phyloP scores from a whole-genome alignment of 2,113 vertebrate genomes.

The Chloropsis cyanopogon region DNA sequence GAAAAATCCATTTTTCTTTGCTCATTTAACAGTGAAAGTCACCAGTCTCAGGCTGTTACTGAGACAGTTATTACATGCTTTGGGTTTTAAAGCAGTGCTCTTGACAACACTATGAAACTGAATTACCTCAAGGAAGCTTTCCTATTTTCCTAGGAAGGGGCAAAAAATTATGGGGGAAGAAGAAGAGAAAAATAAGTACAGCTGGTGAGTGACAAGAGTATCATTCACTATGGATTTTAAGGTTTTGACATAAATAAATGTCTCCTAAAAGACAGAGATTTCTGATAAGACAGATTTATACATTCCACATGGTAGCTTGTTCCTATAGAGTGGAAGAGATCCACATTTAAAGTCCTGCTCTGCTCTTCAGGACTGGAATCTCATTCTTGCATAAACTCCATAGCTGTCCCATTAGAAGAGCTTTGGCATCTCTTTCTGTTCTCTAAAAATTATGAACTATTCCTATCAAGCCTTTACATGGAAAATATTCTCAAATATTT shows the following conservation, averaged over 20 bases:
- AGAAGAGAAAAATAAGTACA: not conserved
- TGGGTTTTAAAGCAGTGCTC: not conserved
- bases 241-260: not conserved
- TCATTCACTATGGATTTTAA: not conserved
- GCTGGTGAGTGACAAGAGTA: not conserved
- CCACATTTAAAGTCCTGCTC: not conserved
- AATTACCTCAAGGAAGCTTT: not conserved
- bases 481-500: constrained; percentile 39
- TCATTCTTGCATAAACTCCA: not conserved
- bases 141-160: not conserved
- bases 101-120: not conserved
- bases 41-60: not conserved
- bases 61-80: not conserved
- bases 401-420: not conserved
- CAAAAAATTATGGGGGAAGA: not conserved
- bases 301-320: not conserved
- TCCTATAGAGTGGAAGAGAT: not conserved
- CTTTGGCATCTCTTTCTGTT: not conserved
- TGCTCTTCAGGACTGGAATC: not conserved
- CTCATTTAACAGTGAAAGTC: not conserved
- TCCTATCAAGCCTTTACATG: not conserved
- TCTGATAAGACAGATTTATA: not conserved
- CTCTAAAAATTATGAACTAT: not conserved
- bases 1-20: constrained; percentile 14
- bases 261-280: not conserved